Base-by-base conservation (phyloP, 1,140 invertebrate genomes). In the Chrysoperla carnea region DNA sequence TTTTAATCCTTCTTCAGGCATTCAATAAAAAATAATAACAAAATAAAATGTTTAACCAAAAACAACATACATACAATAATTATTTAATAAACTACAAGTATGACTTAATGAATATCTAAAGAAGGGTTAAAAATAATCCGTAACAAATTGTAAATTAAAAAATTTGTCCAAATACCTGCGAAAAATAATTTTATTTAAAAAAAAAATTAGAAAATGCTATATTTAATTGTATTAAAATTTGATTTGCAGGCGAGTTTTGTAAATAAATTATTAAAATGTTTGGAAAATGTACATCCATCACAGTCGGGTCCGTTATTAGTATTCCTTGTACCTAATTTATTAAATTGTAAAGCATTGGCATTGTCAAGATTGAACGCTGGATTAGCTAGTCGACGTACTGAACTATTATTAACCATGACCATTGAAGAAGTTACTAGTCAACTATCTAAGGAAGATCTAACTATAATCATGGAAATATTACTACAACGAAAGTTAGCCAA, bases 241-340 rank as follows among this genome's bases (percentile, higher is more conserved):
- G 15, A 6, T 37, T 50, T 47, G 41, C 45, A 67, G 57, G 69
- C 73, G 1, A 66, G 61, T 40, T 66, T 74, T 41, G 58, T 72
- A 0, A 67, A 70, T 45, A 66, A 68, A 45, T 56, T 76, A 3
- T 47, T 82, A 39, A 59, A 66, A 36, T 75, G 71, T 46, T 55
- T 82, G 14, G 75, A 81, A 55, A 70, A 70, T n/a, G 69, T 75
- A 5, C 80, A 84, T 55, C 61, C 68, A 6, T 66, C 63, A 6
- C 77, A 81, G 51, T 78, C 69, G 48, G 78, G 79, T 4, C 62
- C 70, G 4, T 57, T 82, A 2, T 52, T 84, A 4, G 53, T 72
- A 36, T 52, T 73, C 4, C 50, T 84, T 5, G 60, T 81, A 9
- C 69, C 74, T 27, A 66, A 67, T 50, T 63, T 83, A 33, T 55